A percentile compares a stretch with the other conserved stretches of the same genome.
These are phyloP conservation scores for Muntiacus muntjak DNA, from an alignment of 2,113 vertebrate genomes.

Conservation along the genomic window DNA sequence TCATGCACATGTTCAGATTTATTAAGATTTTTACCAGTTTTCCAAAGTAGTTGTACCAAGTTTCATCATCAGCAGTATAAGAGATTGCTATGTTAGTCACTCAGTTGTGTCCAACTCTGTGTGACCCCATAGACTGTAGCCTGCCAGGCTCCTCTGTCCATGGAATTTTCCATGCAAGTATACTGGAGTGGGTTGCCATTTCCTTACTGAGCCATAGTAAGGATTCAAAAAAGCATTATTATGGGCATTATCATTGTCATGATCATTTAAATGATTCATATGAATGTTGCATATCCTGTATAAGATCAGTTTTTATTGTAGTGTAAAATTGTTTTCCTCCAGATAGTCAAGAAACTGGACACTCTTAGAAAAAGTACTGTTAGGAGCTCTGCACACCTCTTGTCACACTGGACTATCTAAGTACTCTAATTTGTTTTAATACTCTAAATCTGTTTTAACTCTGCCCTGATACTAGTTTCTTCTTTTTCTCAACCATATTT, in stretches of 20 bases:
- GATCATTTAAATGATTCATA: background rate
- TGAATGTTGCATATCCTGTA: background rate
- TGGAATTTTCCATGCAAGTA: background rate
- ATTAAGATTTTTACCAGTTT: background rate
- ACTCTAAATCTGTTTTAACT: background rate
- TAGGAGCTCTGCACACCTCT: background rate
- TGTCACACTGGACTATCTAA: background rate
- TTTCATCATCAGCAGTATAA: background rate
- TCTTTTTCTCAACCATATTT: background rate
- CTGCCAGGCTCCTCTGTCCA: background rate
- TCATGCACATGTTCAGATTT: background rate
- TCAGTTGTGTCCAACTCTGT: background rate
- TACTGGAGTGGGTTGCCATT: background rate
- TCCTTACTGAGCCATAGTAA: background rate
- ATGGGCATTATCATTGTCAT: background rate
- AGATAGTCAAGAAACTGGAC: background rate
- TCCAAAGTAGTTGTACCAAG: background rate
- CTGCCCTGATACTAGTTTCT: background rate
- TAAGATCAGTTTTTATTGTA: background rate
- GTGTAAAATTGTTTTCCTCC: background rate
- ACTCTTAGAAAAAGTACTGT: background rate
- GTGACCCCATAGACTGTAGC: background rate
- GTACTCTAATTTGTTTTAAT: background rate
- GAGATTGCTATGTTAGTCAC: background rate
- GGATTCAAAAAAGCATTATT: background rate